Base-by-base conservation (phyloP, 1,140 invertebrate genomes). In the Cydia pomonella region DNA sequence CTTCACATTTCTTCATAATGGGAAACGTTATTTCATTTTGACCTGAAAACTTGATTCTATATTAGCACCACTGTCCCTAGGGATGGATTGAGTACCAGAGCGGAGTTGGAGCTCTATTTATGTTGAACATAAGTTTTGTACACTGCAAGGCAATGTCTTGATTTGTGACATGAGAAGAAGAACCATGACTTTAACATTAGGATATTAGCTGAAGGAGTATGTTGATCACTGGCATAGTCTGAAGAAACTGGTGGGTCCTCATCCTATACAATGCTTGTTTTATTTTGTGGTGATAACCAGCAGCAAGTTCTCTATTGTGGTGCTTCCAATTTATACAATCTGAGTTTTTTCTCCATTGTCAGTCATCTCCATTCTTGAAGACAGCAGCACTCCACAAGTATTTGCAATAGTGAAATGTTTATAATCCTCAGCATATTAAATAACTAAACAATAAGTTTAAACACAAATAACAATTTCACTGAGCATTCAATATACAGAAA, bases 41-140 rank as follows among this genome's bases (percentile, higher is more conserved):
- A 93, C 91, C 91, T 93, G 91, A 93, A 93, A 93, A 93, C 91
- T 93, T 85, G 91, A 93, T 92, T 90, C 81, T 82, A 90, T 82
- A 93, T 93, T 93, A 93, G 88, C 89, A 93, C 85, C 87, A 84
- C 83, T 78, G 80, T 84, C 84, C 85, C 83, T 80, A 84, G 73
- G 44, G 72, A n/a, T 73, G 47, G 25, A 84, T 84, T 82, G 81
- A 83, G 82, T 73, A 82, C 82, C 77, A 84, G 80, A 78, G 73
- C 73, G 75, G 78, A 79, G 73, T 59, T 77, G 74, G 79, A 79
- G 79, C 79, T 79, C 80, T 80, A 78, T 82, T 80, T 84, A 85
- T 77, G 78, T 69, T 75, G 79, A 81, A 85, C 71, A 81, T 79
- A 81, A 76, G 72, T 77, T 82, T 77, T 83, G 81, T 78, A 76